Evolutionary conservation across 2,888 invertebrate genomes (phyloP), one percentile per base, ranked within the genome.

Genomic region (Salpingus planirostris): DNA sequence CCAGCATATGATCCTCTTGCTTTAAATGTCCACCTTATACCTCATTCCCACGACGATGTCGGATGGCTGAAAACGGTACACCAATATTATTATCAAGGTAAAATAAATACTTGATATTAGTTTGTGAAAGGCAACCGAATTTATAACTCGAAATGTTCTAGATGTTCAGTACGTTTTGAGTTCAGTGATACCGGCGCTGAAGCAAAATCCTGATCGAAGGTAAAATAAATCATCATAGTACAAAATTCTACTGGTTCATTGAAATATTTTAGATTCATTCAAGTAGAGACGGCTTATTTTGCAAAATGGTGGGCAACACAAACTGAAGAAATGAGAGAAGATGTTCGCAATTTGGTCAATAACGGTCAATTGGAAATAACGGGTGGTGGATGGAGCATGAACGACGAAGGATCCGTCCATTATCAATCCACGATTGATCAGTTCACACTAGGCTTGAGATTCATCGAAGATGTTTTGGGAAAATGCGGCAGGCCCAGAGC

Each of bases 101-200:
- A 3, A n/a, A 5, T 24, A 8, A 24, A 24, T 24, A 8, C 11
- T 7, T 7, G 2, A 8, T 24, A n/a, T n/a, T n/a, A n/a, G n/a
- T n/a, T n/a, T n/a, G n/a, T n/a, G n/a, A n/a, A n/a, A n/a, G n/a
- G n/a, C n/a, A n/a, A n/a, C n/a, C n/a, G 5, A 26, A 6, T 4
- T 10, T 26, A 21, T n/a, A n/a, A n/a, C 13, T 8, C 24, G 24
- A 31, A 24, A 48, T 80, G 74, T 53, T 78, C 78, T 27, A 49
- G 91, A 87, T 0, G 93, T 96, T 0, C 88, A 91, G 57, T 90
- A 89, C 51, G 92, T 95, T 26, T 62, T 95, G 31, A 89, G 92
- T 56, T 84, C 88, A 0, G 91, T 92, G 0, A 64, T 92, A 3
- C 68, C 74, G 12, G 80, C 83, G 21, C 64, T 96, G 3, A 62